Percentiles rank a stretch among this genome's conserved stretches.
Conservation (phyloP, 2,113 vertebrate genomes). For the Microcebus ravelobensis region DNA sequence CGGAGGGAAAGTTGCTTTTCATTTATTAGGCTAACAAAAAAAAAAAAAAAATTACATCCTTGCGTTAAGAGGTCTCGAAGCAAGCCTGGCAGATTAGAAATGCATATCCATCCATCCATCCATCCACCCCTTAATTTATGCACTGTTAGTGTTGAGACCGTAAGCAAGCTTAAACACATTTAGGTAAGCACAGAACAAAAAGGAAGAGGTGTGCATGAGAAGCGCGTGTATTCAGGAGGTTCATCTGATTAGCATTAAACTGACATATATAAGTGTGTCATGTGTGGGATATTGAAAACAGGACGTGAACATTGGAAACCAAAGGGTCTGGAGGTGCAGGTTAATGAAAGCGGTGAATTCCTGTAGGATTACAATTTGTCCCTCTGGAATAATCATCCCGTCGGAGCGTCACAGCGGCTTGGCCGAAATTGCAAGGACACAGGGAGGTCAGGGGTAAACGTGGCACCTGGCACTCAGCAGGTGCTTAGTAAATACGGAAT, state of each 20-base stretch:
- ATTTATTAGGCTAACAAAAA: slow-evolving; percentile 56
- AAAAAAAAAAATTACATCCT: slow-evolving; percentile 42
- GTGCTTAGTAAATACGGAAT: neutral
- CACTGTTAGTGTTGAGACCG: neutral
- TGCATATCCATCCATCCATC: neutral
- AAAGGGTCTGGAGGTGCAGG: accelerated
- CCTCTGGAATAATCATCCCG: accelerated
- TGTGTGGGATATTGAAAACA: accelerated
- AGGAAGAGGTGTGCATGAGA: accelerated
- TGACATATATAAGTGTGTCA: accelerated
- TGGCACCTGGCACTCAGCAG: accelerated
- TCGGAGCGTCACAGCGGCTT: accelerated
- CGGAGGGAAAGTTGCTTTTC: neutral
- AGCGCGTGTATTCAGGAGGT: accelerated
- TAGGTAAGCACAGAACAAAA: neutral
- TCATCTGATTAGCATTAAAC: neutral
- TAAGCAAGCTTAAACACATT: neutral
- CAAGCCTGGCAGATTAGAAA: neutral
- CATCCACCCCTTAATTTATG: slow-evolving; percentile 17
- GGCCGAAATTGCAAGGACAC: accelerated
- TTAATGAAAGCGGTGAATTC: accelerated
- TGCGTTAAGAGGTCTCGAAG: neutral
- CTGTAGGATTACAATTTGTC: accelerated
- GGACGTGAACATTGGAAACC: accelerated
- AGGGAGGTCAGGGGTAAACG: accelerated